A percentile compares a stretch with the other conserved stretches of the same genome.
These are phyloP conservation scores for Ara ararauna DNA, from an alignment of 2,797 vertebrate genomes.

Conservation along the genomic window DNA sequence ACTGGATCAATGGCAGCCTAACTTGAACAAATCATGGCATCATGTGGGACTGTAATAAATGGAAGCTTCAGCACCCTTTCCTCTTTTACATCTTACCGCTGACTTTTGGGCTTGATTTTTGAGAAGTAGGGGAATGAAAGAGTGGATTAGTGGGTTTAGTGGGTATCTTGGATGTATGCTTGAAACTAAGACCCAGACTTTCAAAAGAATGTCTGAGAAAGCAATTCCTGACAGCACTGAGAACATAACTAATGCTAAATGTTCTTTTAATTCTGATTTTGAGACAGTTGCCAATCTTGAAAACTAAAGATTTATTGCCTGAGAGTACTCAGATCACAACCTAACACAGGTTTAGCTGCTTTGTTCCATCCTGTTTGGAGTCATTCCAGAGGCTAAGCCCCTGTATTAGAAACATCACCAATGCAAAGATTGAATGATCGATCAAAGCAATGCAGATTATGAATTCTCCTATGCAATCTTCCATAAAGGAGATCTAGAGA, in stretches of 20 bases:
- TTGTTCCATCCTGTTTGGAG: constrained; percentile 76
- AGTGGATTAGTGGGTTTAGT: not conserved
- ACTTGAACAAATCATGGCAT: not conserved
- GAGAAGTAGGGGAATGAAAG: not conserved
- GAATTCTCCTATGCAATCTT: constrained; percentile 63
- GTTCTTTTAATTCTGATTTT: constrained; percentile 74
- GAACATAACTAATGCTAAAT: constrained; percentile 61
- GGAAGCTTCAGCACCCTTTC: not conserved
- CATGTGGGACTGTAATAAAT: not conserved
- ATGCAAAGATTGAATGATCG: constrained; percentile 75
- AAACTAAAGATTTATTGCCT: constrained; percentile 81
- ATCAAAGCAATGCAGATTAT: constrained; percentile 74
- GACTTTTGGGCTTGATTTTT: not conserved
- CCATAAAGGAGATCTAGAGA: constrained; percentile 53
- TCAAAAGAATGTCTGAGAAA: constrained; percentile 56
- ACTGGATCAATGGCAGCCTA: not conserved
- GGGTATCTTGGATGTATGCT: not conserved
- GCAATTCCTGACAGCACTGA: constrained; percentile 43
- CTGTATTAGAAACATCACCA: constrained; percentile 73
- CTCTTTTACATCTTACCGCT: not conserved
- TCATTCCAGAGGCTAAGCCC: constrained; percentile 67
- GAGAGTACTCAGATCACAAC: constrained; percentile 76
- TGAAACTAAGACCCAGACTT: constrained; percentile 47
- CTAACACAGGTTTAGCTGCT: constrained; percentile 75
- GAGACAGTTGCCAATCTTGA: constrained; percentile 69